Base-by-base conservation (phyloP, 2,113 vertebrate genomes). In the Lampris megalopsis region DNA sequence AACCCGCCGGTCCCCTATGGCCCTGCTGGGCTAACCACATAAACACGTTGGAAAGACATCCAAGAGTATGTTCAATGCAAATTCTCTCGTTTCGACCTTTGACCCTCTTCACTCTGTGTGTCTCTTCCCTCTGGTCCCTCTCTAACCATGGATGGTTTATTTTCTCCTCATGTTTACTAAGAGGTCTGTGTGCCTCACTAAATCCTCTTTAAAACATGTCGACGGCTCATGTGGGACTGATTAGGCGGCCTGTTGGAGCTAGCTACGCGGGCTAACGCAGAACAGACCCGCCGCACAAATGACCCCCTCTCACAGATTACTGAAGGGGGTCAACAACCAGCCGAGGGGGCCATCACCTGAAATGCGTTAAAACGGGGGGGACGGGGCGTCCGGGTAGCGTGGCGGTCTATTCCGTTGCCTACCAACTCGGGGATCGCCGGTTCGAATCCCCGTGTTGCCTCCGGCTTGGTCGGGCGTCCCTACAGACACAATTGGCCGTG, bases 211-310 rank as follows among this genome's bases (percentile, higher is more conserved):
- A 24, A 73, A 72, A 71, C 75, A 40, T 3, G 59, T 45, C 64
- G 68, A 56, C 13, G 35, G 6, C 57, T 56, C 45, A 48, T 36
- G 35, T 71, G 77, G 81, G 45, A 79, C 47, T 67, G 64, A 89
- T 86, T 75, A 78, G 38, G 24, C 24, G 24, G 24, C 24, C 24
- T 24, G 24, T 24, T 24, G 24, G 24, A 24, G 24, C 24, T 24
- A 24, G 24, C 73, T 2, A 0, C 0, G 1, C 67, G 53, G 45
- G 65, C 1, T 68, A 84, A 86, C 71, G 13, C 60, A 53, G 66
- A 84, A 42, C 85, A 89, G 71, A 64, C 62, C 52, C 1, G 1
- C 13, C n/a, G 1, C 10, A 56, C 42, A 73, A 73, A 63, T 48
- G 63, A 35, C 37, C 2, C 37, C 37, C 56, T 66, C 58, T 47